Conservation (phyloP, 2,113 vertebrate genomes). For the Furnarius figulus region DNA sequence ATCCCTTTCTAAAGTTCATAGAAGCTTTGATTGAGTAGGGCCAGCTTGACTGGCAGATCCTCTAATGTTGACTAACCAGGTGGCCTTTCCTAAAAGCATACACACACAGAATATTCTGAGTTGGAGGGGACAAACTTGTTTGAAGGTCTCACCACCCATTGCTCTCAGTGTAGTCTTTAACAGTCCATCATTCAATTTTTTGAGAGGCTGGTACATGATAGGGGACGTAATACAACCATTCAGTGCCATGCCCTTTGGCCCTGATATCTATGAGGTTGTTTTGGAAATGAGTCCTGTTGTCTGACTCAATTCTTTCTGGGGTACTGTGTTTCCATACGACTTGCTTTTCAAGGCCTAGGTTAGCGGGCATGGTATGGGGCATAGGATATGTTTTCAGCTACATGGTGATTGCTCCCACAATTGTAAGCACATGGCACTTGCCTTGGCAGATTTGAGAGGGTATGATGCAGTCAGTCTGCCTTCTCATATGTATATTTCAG, state of each 20-base stretch:
- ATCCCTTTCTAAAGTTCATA: neutral
- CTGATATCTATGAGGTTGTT: neutral
- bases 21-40: neutral
- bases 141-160: neutral
- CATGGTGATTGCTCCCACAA: neutral
- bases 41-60: neutral
- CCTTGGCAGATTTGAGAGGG: neutral
- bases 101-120: neutral
- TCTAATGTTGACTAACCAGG: neutral
- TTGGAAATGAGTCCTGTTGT: neutral
- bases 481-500: neutral
- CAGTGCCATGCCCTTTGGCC: neutral
- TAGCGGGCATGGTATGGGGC: neutral
- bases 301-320: neutral
- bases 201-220: neutral
- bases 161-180: neutral
- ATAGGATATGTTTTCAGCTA: neutral
- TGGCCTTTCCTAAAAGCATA: neutral
- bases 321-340: neutral
- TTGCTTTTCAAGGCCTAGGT: neutral
- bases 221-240: neutral
- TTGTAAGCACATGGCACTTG: neutral
- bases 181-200: neutral
- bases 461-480: neutral
- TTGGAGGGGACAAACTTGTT: neutral